Evolutionary conservation across 2,113 vertebrate genomes (phyloP).

Genomic region (Campylorhamphus procurvoides): DNA sequence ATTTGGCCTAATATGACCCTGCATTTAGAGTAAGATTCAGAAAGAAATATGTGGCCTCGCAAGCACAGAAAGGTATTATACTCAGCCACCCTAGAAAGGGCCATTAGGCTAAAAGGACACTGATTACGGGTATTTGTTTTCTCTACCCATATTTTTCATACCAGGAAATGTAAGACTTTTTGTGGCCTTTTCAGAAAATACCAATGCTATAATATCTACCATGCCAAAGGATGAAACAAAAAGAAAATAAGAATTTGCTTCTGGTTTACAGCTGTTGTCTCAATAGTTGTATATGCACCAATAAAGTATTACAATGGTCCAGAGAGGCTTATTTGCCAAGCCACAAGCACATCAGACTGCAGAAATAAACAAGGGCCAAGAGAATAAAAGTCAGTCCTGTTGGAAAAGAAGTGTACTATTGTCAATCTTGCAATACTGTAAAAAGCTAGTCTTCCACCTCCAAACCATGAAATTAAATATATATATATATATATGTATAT

Average conservation of each 20-base stretch:
- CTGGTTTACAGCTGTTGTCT: slow-evolving; percentile 60
- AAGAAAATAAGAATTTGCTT: slow-evolving; percentile 38
- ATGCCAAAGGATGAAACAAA: slow-evolving; percentile 31
- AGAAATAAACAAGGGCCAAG: slow-evolving; percentile 40
- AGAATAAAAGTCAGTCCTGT: neutral
- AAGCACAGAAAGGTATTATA: slow-evolving; percentile 19
- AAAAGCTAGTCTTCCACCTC: neutral
- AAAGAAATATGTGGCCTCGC: slow-evolving; percentile 17
- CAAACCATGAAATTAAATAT: neutral
- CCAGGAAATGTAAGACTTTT: slow-evolving; percentile 19
- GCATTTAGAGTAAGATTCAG: neutral
- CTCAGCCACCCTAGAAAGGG: neutral
- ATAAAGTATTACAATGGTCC: slow-evolving; percentile 36
- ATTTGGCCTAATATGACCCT: slow-evolving; percentile 36
- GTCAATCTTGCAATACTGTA: neutral
- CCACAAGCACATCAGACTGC: slow-evolving; percentile 51
- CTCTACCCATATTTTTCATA: slow-evolving; percentile 18
- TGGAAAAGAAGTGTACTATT: neutral
- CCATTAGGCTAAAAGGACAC: neutral
- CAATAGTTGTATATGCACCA: slow-evolving; percentile 36
- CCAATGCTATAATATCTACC: slow-evolving; percentile 6
- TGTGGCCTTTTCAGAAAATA: slow-evolving; percentile 41
- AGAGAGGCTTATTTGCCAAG: slow-evolving; percentile 43
- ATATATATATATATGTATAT: neutral
- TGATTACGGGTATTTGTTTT: slow-evolving; percentile 36